Conservation (phyloP, 2,113 vertebrate species). For the Trichechus manatus region DNA sequence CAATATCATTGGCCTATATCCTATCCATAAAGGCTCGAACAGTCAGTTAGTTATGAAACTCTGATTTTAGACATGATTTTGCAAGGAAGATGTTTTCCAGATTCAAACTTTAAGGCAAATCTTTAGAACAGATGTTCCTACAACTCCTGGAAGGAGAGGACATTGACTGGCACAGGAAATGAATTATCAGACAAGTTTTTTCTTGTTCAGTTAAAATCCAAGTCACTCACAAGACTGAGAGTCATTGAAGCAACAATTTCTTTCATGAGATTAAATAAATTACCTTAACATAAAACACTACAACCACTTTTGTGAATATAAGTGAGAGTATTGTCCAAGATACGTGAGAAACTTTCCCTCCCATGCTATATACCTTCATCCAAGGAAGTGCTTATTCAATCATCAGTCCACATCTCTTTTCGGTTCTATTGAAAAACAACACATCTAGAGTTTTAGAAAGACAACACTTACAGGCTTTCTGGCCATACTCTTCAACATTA, state of each 20-base stretch:
- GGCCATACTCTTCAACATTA: not conserved
- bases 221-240: constrained; percentile 67
- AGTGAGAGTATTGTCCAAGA: not conserved
- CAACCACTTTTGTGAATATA: not conserved
- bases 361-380: not conserved
- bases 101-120: not conserved
- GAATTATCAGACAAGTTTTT: constrained; percentile 68
- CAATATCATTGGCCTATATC: not conserved
- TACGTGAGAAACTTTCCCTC: not conserved
- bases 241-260: not conserved
- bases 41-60: not conserved
- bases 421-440: not conserved
- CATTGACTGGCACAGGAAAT: constrained; percentile 53
- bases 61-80: constrained; percentile 33
- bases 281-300: constrained; percentile 30
- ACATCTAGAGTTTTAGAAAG: not conserved
- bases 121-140: not conserved
- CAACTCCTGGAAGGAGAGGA: constrained; percentile 11
- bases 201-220: constrained; percentile 58
- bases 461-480: not conserved
- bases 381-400: constrained; percentile 3
- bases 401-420: not conserved
- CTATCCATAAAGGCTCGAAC: not conserved
- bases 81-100: not conserved
- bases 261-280: constrained; percentile 64